Conservation (phyloP, 1,140 invertebrate genomes). For the Popillia japonica region DNA sequence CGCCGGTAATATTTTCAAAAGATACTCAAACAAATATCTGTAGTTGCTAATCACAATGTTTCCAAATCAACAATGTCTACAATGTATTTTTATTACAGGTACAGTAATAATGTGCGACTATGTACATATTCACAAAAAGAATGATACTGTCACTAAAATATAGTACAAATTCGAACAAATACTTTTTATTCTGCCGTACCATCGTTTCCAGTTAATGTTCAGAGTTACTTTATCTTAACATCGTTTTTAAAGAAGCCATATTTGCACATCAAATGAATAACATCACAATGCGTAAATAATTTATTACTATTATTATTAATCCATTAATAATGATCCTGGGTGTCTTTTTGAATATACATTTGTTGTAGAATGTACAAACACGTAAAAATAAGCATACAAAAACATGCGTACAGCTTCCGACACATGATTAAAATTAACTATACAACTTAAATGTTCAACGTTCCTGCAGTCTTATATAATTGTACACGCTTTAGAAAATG, state of each 20-base stretch:
- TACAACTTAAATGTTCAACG: slow-evolving; percentile 24
- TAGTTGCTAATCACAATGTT: slow-evolving; percentile 8
- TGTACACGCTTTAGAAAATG: background rate
- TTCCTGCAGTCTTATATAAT: slow-evolving; percentile 27
- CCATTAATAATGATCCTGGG: background rate
- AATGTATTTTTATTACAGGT: slow-evolving; percentile 22
- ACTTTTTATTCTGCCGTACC: background rate
- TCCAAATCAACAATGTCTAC: slow-evolving; percentile 15
- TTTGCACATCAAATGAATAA: slow-evolving; percentile 20
- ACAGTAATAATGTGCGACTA: slow-evolving; percentile 5
- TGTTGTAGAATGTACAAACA: slow-evolving; percentile 25
- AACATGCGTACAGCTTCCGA: background rate
- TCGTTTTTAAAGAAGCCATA: background rate
- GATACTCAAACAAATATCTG: background rate
- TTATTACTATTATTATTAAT: slow-evolving; percentile 26
- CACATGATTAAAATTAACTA: background rate
- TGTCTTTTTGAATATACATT: slow-evolving; percentile 22
- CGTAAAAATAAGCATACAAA: slow-evolving; percentile 6
- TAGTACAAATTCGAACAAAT: slow-evolving; percentile 5
- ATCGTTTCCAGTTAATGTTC: background rate
- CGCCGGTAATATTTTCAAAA: background rate
- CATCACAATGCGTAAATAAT: slow-evolving; percentile 32
- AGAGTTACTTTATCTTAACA: background rate
- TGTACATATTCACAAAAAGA: slow-evolving; percentile 24
- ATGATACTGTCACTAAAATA: background rate